Evolutionary conservation across 2,113 vertebrate genomes (phyloP), one percentile per base, ranked within the genome.

Genomic region (Carassius carassius): DNA sequence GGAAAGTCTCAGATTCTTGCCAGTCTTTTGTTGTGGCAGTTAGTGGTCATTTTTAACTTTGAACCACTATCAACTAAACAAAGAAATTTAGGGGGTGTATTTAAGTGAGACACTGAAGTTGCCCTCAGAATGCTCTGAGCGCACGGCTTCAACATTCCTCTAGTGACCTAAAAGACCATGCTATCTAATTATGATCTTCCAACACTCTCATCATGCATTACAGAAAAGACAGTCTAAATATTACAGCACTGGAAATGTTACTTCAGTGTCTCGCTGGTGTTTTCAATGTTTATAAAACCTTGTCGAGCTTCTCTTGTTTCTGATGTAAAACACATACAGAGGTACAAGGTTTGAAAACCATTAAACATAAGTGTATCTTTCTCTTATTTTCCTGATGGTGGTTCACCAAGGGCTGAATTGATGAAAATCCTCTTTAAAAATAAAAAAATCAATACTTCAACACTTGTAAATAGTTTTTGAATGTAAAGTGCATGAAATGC

Each of bases 51-150:
- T 5, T 67, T 69, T 25, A 73, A 21, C 14, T 72, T 84, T 56
- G 19, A 75, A 19, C 23, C 17, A 37, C 56, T 25, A 44, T 23
- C 35, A 37, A n/a, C 60, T 11, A 74, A 74, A 70, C 70, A 81
- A n/a, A 47, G 49, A 73, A 74, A 44, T 54, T 65, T 51, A 29
- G 72, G 41, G 78, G 70, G 72, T 56, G 70, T 84, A 74, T 84
- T 81, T 81, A 84, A 79, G 72, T 62, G 62, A 85, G 54, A 85
- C 77, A 84, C 77, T 78, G 32, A 82, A 82, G 73, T 51, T 75
- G 12, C 41, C 44, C 72, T 12, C 72, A 75, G 23, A 75, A 49
- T 32, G 75, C 83, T 78, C 6, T 78, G 65, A 62, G 63, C 56
- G 69, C 63, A 78, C 54, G 69, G 16, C 51, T 76, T 70, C 79